A percentile compares a stretch with the other conserved stretches of the same genome.
Conservation (phyloP, 2,113 vertebrate genomes). For the Tichodroma muraria region DNA sequence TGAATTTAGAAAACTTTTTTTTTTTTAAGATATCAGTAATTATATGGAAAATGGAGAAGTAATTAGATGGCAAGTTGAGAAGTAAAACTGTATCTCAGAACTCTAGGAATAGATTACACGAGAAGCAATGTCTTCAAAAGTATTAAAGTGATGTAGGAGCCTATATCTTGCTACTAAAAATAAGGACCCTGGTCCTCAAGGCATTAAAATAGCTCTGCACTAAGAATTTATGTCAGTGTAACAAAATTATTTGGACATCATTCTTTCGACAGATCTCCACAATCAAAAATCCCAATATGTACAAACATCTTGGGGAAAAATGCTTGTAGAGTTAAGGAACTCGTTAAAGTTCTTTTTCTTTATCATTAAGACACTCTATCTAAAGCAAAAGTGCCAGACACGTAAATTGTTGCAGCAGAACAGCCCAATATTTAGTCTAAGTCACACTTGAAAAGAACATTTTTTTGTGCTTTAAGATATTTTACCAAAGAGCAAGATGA, state of each 20-base stretch:
- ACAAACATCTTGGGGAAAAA: not conserved
- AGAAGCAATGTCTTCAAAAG: not conserved
- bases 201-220: not conserved
- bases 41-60: not conserved
- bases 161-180: not conserved
- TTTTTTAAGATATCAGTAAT: not conserved
- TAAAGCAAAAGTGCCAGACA: not conserved
- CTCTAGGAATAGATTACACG: not conserved
- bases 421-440: not conserved
- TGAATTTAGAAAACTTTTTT: not conserved
- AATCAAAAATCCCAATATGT: not conserved
- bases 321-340: not conserved
- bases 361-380: not conserved
- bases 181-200: not conserved
- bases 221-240: not conserved
- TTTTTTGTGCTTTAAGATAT: not conserved
- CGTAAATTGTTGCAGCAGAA: not conserved
- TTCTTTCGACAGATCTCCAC: not conserved
- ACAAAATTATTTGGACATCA: not conserved
- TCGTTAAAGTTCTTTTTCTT: not conserved
- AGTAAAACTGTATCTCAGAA: not conserved
- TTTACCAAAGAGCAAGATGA: not conserved
- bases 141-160: not conserved
- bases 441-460: not conserved
- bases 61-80: not conserved